These are phyloP conservation scores for Drosophila fungiperda DNA, from an alignment of 2,888 invertebrate genomes.

Conservation along the genomic window DNA sequence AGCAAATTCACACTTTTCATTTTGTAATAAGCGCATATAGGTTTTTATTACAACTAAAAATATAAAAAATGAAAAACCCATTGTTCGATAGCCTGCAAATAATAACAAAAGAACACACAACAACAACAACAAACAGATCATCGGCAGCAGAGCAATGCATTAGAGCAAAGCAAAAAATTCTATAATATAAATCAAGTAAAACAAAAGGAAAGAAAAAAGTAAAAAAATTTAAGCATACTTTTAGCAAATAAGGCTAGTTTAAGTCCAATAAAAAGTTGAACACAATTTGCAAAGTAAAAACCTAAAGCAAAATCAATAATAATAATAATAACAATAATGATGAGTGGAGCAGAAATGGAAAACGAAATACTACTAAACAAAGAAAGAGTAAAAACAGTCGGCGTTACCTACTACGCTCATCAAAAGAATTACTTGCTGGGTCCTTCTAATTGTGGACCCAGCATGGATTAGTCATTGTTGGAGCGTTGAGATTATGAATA, in stretches of 20 bases:
- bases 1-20: slow-evolving; percentile 70
- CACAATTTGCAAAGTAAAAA: slow-evolving; percentile 71
- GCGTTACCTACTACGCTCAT: slow-evolving; percentile 75
- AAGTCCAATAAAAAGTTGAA: slow-evolving; percentile 78
- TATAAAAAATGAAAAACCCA: slow-evolving; percentile 39
- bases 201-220: slow-evolving; percentile 53
- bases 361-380: slow-evolving; percentile 19
- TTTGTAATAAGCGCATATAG: slow-evolving; percentile 80
- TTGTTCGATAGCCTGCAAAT: slow-evolving; percentile 55
- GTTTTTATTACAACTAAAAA: slow-evolving; percentile 71
- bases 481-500: slow-evolving; percentile 76
- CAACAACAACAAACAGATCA: slow-evolving; percentile 28
- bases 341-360: slow-evolving; percentile 52
- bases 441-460: slow-evolving; percentile 26
- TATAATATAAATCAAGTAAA: slow-evolving; percentile 70
- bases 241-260: slow-evolving; percentile 75
- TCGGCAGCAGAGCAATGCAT: slow-evolving; percentile 57
- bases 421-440: slow-evolving; percentile 57
- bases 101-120: slow-evolving; percentile 43
- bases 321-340: slow-evolving; percentile 50
- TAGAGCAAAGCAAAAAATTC: slow-evolving; percentile 68
- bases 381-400: slow-evolving; percentile 62
- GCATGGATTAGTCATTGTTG: slow-evolving; percentile 74
- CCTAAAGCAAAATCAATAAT: slow-evolving; percentile 55
- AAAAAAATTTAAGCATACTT: slow-evolving; percentile 77